Percentiles rank a stretch among this genome's conserved stretches.
phyloP scores from a whole-genome alignment of 1,140 invertebrate species.

The Pentalonia nigronervosa region DNA sequence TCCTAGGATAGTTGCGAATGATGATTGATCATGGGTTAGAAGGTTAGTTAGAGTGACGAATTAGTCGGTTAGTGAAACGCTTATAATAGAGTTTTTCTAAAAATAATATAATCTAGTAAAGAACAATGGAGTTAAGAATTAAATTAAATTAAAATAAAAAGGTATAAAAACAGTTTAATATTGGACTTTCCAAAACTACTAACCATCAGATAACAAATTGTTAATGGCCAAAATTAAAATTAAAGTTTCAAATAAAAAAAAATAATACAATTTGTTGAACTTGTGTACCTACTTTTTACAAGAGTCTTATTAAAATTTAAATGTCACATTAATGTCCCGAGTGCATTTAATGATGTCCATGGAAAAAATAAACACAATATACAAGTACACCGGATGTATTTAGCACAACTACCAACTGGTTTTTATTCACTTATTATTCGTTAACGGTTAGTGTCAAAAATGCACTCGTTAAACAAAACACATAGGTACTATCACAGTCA shows the following conservation, averaged over 20 bases:
- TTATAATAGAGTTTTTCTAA: neutral
- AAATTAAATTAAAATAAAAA: neutral
- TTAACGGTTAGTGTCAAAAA: constrained; percentile 20
- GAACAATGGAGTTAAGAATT: neutral
- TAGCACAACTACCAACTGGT: constrained; percentile 31
- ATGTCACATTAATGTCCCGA: neutral
- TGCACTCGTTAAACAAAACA: neutral
- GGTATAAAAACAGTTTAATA: neutral
- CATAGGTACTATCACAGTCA: neutral
- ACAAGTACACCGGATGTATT: constrained; percentile 40
- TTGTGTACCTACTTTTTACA: neutral
- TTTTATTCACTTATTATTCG: constrained; percentile 53
- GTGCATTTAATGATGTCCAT: constrained; percentile 13
- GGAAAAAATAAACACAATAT: constrained; percentile 31
- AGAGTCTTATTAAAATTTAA: constrained; percentile 20
- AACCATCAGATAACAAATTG: neutral
- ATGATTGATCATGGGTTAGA: no score
- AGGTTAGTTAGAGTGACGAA: neutral
- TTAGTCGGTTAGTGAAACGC: neutral
- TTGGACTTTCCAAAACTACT: neutral
- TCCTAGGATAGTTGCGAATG: neutral
- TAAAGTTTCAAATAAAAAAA: neutral
- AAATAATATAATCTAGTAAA: neutral
- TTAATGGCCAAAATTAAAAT: neutral
- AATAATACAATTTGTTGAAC: neutral